Evolutionary conservation across 2,797 vertebrate species (phyloP).

Genomic region (Cuculus canorus): DNA sequence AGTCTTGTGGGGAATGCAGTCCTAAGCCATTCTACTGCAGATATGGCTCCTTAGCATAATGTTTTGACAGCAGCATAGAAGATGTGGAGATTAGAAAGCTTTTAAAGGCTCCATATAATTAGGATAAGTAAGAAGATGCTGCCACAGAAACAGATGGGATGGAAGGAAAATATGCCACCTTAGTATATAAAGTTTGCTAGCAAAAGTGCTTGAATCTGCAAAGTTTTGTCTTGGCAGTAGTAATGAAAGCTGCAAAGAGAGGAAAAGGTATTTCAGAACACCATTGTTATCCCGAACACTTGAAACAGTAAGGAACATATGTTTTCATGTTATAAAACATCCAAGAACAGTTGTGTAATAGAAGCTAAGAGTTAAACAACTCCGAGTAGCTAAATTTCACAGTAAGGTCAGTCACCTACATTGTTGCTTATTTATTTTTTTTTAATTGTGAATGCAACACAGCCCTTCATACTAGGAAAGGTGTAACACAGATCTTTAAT

Average conservation of each 20-base stretch:
- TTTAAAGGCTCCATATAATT: background rate
- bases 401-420: background rate
- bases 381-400: background rate
- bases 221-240: background rate
- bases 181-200: background rate
- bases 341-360: background rate
- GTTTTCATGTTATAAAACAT: background rate
- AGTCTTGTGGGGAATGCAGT: background rate
- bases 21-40: background rate
- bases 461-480: background rate
- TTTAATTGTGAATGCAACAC: background rate
- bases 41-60: background rate
- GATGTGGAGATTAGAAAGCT: background rate
- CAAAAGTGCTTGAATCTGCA: background rate
- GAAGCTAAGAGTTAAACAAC: background rate
- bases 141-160: background rate
- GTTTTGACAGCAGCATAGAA: conserved; percentile 28
- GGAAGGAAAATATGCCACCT: background rate
- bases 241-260: background rate
- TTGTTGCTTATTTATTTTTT: background rate
- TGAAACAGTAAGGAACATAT: background rate
- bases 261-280: background rate
- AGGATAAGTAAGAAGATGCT: conserved; percentile 4
- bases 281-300: background rate
- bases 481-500: background rate